A percentile compares a stretch with the other conserved stretches of the same genome.
Conservation (phyloP, 2,113 vertebrate species). For the Chaenogobius annularis region DNA sequence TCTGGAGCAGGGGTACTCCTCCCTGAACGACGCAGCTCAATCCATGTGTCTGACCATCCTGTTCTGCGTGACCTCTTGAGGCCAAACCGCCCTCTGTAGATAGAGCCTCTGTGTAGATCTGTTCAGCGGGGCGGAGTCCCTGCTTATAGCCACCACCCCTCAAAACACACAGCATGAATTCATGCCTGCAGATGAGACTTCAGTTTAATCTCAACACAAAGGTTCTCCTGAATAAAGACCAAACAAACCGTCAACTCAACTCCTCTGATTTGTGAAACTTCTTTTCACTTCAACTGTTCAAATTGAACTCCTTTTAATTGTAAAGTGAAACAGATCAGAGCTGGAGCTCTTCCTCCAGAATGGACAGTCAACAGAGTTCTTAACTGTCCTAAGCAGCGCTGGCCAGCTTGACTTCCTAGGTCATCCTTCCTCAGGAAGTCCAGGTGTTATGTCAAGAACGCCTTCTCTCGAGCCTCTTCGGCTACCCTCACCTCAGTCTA, state of each 20-base stretch:
- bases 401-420: too few relatives aligned
- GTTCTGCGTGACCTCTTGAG: conserved; percentile 9
- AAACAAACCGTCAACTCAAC: too few relatives aligned
- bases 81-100: conserved; percentile 27
- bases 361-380: too few relatives aligned
- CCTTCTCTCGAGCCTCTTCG: not conserved
- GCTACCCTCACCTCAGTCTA: not conserved
- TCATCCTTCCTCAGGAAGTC: not conserved
- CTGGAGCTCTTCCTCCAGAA: too few relatives aligned
- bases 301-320: too few relatives aligned
- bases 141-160: not conserved
- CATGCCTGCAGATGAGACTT: not conserved
- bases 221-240: not conserved
- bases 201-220: not conserved
- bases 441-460: not conserved
- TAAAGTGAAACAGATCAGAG: too few relatives aligned
- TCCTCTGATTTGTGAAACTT: too few relatives aligned
- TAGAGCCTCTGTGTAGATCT: conserved; percentile 33
- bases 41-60: conserved; percentile 12
- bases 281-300: too few relatives aligned
- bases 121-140: not conserved
- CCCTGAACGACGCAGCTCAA: too few relatives aligned
- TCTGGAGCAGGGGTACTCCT: too few relatives aligned
- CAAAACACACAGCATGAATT: not conserved
- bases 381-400: too few relatives aligned